A percentile compares a stretch with the other conserved stretches of the same genome.
phyloP scores from a whole-genome alignment of 2,113 vertebrate species.

The Lota lota region DNA sequence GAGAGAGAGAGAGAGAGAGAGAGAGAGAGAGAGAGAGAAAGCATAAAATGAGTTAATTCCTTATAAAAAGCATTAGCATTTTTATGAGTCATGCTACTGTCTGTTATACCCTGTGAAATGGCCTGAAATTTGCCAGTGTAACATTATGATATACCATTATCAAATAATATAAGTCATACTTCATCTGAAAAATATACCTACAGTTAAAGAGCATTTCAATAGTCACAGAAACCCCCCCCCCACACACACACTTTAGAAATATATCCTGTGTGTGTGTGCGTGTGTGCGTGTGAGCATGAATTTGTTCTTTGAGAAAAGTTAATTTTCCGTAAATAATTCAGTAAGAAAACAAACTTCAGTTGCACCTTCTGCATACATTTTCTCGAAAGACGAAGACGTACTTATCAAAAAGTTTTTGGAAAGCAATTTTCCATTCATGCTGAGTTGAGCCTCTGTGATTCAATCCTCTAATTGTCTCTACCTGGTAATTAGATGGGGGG shows the following conservation, averaged over 20 bases:
- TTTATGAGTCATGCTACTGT: constrained; percentile 43
- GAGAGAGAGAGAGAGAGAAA: constrained; percentile 2
- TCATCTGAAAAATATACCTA: too few species aligned
- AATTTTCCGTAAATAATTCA: constrained; percentile 24
- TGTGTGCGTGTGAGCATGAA: neutral
- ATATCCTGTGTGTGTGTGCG: neutral
- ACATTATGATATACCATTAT: constrained; percentile 29
- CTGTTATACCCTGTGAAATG: constrained; percentile 39
- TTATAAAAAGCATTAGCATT: constrained; percentile 43
- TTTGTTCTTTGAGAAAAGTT: neutral
- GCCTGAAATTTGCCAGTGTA: constrained; percentile 13
- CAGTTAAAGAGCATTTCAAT: too few species aligned
- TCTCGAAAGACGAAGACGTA: neutral
- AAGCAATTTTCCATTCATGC: constrained; percentile 30
- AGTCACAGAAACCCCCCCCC: too few species aligned
- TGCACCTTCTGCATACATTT: constrained; percentile 1
- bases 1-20: neutral
- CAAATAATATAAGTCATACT: too few species aligned
- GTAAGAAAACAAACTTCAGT: constrained; percentile 18
- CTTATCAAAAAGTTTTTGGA: constrained; percentile 4
- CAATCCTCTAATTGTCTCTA: constrained; percentile 25
- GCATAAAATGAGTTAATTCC: constrained; percentile 4
- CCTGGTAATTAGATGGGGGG: constrained; percentile 40
- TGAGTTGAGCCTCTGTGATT: neutral
- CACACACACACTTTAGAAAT: neutral